These are phyloP conservation scores for Oscheius onirici DNA, from an alignment of 2,888 invertebrate genomes.

Conservation along the genomic window DNA sequence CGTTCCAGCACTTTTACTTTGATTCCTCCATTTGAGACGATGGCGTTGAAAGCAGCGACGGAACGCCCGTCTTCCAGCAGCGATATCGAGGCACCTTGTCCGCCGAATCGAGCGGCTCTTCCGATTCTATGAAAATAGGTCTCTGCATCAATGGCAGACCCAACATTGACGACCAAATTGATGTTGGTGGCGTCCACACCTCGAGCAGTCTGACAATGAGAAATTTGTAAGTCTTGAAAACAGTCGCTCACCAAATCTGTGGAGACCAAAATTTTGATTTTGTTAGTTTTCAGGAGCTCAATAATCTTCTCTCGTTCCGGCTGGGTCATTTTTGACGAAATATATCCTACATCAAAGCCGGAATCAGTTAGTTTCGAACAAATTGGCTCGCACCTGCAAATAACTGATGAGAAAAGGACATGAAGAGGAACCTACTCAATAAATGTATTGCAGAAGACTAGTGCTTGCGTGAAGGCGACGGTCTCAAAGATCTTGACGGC, in stretches of 20 bases:
- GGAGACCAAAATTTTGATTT: conserved; percentile 86
- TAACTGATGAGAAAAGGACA: background rate
- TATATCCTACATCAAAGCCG: conserved; percentile 83
- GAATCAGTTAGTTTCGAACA: conserved; percentile 80
- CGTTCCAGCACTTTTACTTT: conserved; percentile 23
- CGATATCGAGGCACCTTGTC: conserved; percentile 61
- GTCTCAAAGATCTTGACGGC: conserved; percentile 78
- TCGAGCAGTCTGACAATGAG: conserved; percentile 78
- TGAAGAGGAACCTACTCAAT: conserved; percentile 75
- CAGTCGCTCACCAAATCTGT: conserved; percentile 78
- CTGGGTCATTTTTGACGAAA: conserved; percentile 85
- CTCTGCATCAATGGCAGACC: conserved; percentile 82
- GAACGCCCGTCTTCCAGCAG: conserved; percentile 40
- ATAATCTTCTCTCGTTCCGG: conserved; percentile 82
- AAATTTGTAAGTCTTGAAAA: conserved; percentile 14
- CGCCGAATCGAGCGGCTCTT: conserved; percentile 88
- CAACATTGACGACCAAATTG: conserved; percentile 91
- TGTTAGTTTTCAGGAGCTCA: conserved; percentile 82
- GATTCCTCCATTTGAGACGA: conserved; percentile 16
- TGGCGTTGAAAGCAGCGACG: conserved; percentile 7
- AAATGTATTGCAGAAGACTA: conserved; percentile 90
- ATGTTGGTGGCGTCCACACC: conserved; percentile 94
- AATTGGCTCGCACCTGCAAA: conserved; percentile 81
- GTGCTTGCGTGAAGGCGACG: conserved; percentile 85
- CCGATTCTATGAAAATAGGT: conserved; percentile 95